phyloP scores from a whole-genome alignment of 2,797 vertebrate genomes.

The Gymnothorax reevesii region DNA sequence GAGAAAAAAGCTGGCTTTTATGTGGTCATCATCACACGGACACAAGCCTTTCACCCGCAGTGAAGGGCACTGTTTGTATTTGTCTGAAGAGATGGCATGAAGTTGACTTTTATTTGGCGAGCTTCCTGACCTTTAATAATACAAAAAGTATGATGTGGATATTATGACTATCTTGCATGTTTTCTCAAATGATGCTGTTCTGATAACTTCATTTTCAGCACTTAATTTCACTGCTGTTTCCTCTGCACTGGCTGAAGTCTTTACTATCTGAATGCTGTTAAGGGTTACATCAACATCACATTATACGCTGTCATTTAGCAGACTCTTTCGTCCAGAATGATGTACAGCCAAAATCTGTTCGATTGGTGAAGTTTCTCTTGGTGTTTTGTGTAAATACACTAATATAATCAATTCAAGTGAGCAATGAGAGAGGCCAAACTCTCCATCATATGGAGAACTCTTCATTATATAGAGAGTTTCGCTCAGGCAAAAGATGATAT shows the following conservation, averaged over 20 bases:
- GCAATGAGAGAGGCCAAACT: no score
- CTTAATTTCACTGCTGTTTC: conserved; percentile 20
- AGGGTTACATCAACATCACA: neutral
- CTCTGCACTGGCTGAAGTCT: neutral
- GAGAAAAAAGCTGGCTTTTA: conserved; percentile 78
- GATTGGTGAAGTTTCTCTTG: neutral
- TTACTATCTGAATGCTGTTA: neutral
- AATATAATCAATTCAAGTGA: neutral
- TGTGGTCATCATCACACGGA: conserved; percentile 78
- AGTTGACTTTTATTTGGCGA: conserved; percentile 87
- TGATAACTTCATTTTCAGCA: conserved; percentile 66
- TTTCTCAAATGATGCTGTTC: conserved; percentile 79
- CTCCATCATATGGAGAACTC: no score
- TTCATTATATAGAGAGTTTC: no score
- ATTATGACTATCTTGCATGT: conserved; percentile 88
- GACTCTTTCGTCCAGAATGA: no score
- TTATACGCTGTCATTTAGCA: no score
- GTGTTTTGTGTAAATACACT: neutral
- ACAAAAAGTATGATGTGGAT: conserved; percentile 90
- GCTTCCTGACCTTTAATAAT: conserved; percentile 82
- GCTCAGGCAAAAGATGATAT: no score
- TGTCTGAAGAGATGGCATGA: conserved; percentile 76
- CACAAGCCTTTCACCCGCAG: conserved; percentile 80
- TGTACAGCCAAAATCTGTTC: neutral
- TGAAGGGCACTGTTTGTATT: conserved; percentile 81